Conservation (phyloP, 2,113 vertebrate genomes). For the Psittacara wagleri region DNA sequence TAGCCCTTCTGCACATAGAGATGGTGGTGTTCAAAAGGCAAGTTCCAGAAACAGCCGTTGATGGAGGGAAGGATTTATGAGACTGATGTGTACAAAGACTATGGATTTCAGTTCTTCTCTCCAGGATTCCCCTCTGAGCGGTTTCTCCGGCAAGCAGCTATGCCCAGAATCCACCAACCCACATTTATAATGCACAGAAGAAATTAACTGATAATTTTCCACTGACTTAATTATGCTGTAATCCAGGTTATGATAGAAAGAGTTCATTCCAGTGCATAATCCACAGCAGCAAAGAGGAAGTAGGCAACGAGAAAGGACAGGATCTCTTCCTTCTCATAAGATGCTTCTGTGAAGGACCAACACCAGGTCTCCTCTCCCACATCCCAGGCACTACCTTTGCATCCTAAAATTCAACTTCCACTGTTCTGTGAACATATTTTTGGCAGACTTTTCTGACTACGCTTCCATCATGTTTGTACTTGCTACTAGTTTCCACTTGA, state of each 20-base stretch:
- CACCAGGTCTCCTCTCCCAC: neutral
- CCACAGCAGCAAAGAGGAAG: neutral
- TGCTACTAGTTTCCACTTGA: neutral
- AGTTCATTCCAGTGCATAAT: neutral
- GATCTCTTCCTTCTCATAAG: neutral
- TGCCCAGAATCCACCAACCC: neutral
- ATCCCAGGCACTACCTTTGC: neutral
- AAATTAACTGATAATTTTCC: neutral
- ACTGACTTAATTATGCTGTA: neutral
- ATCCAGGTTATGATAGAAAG: neutral
- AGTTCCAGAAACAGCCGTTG: neutral
- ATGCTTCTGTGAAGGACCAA: rapidly evolving
- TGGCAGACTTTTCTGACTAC: neutral
- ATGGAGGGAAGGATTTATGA: neutral
- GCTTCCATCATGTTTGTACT: neutral
- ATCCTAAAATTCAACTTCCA: neutral
- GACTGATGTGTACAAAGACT: neutral
- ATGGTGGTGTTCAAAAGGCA: neutral
- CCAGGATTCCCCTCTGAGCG: neutral
- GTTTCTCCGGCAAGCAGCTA: neutral
- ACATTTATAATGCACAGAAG: neutral
- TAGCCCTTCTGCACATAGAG: neutral
- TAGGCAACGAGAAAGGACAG: neutral
- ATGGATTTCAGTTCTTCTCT: neutral
- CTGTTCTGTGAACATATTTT: too few relatives aligned